Conservation (phyloP, 92 coral and sea anemone genomes). For the Porites divaricata region DNA sequence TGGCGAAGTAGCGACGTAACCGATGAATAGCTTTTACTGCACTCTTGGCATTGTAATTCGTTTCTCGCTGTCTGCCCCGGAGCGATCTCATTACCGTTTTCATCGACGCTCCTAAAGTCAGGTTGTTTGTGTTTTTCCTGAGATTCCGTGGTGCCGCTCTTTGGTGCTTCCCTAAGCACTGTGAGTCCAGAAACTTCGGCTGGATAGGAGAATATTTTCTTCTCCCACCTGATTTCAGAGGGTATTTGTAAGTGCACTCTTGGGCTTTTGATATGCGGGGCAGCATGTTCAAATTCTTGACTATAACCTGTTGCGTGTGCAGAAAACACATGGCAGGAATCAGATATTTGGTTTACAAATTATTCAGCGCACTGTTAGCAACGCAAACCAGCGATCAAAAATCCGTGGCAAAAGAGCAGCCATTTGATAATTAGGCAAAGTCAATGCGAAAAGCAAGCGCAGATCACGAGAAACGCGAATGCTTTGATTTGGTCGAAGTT, state of each 20-base stretch:
- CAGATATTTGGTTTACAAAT: conserved; percentile 57
- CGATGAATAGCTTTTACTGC: conserved; percentile 80
- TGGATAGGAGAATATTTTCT: conserved; percentile 67
- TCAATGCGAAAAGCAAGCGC: background rate
- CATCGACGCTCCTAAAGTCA: conserved; percentile 50
- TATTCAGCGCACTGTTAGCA: conserved; percentile 49
- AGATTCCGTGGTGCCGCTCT: conserved; percentile 31
- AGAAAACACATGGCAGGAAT: conserved; percentile 76
- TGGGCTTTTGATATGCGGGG: conserved; percentile 55
- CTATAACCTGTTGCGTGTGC: conserved; percentile 74
- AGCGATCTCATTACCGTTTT: conserved; percentile 69
- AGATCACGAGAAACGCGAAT: background rate
- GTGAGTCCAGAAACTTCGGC: conserved; percentile 81
- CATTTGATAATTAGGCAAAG: background rate
- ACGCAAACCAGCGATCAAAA: conserved; percentile 34
- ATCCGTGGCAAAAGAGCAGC: conserved; percentile 39
- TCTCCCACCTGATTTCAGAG: conserved; percentile 72
- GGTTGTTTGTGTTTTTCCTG: conserved; percentile 42
- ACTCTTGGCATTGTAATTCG: conserved; percentile 84
- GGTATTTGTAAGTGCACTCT: conserved; percentile 41
- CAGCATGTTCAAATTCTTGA: conserved; percentile 55
- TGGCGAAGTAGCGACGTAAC: conserved; percentile 87
- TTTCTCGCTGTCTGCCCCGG: conserved; percentile 68
- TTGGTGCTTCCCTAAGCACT: conserved; percentile 50
- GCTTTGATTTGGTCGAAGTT: background rate